Base-by-base conservation (phyloP, 64 coral and sea anemone species). In the Pocillopora verrucosa region DNA sequence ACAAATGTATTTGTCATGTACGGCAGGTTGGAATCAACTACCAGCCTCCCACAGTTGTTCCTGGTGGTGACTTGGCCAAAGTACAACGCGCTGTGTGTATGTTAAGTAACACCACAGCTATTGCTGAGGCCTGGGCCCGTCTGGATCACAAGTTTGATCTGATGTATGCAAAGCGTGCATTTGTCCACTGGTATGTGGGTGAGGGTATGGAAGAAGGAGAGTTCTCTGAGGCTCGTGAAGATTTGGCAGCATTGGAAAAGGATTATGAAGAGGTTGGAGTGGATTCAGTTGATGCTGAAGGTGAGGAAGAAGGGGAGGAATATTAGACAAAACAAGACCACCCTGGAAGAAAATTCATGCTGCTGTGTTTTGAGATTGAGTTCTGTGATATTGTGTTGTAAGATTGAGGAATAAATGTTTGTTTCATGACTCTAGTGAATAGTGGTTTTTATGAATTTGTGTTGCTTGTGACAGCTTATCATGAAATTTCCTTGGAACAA, bases 121-220 rank as follows among this genome's bases (percentile, higher is more conserved):
- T 70, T 70, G 67, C 67, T 70, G 67, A 70, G 67, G 67, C 67
- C 67, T 70, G 67, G 67, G 67, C 67, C 19, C 67, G 67, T 70
- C 20, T 70, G 67, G 67, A 70, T 70, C 67, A 70, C 20, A 70
- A 70, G 67, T 70, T 70, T 70, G 67, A 70, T 70, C 67, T 70
- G 67, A 70, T 70, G 67, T 70, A 70, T 4, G 67, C 67, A 19
- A 70, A 70, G 67, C 67, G 67, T 70, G 67, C 67, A 1, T 70
- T 70, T 70, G 67, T 70, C 67, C 67, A 70, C 67, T 70, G 67
- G 75, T 77, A 77, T 77, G 75, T 77, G 16, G 75, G 75, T 77
- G 75, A 77, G 75, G 75, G 75, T 41, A 77, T 77, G 75, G 75
- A 77, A 38, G 75, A 77, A 77, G 75, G 75, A 77, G 75, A 77